Conservation (phyloP, 1,140 invertebrate genomes). For the Drosophila ficusphila region DNA sequence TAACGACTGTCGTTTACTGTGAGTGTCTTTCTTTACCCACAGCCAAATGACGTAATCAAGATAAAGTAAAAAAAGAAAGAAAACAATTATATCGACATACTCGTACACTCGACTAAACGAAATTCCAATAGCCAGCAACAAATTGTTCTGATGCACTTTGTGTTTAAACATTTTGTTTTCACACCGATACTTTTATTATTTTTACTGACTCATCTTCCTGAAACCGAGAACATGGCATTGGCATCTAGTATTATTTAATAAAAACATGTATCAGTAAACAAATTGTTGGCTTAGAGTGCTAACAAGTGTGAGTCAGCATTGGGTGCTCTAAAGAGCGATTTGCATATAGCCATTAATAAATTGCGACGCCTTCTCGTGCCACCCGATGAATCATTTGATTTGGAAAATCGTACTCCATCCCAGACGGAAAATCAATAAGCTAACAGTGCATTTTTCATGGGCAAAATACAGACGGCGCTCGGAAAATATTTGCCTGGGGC, state of each 20-base stretch:
- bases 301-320: constrained; percentile 36
- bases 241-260: constrained; percentile 24
- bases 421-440: constrained; percentile 65
- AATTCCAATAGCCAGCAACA: constrained; percentile 3
- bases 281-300: constrained; percentile 14
- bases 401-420: constrained; percentile 1
- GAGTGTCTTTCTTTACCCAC: constrained; percentile 30
- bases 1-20: constrained; percentile 41
- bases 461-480: not conserved
- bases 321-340: constrained; percentile 17
- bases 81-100: constrained; percentile 9
- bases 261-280: constrained; percentile 30
- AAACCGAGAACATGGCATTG: constrained; percentile 25
- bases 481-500: constrained; percentile 2
- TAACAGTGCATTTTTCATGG: constrained; percentile 62
- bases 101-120: not conserved
- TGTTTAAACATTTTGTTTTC: constrained; percentile 1
- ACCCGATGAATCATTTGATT: constrained; percentile 46
- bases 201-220: constrained; percentile 33
- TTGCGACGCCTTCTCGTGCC: constrained; percentile 1
- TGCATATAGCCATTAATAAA: constrained; percentile 38
- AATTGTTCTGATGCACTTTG: constrained; percentile 2
- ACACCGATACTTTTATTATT: constrained; percentile 2
- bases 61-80: constrained; percentile 12
- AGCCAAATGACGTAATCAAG: constrained; percentile 60